These are phyloP conservation scores for Acanthiza pusilla DNA, from an alignment of 2,797 vertebrate genomes.

Conservation along the genomic window DNA sequence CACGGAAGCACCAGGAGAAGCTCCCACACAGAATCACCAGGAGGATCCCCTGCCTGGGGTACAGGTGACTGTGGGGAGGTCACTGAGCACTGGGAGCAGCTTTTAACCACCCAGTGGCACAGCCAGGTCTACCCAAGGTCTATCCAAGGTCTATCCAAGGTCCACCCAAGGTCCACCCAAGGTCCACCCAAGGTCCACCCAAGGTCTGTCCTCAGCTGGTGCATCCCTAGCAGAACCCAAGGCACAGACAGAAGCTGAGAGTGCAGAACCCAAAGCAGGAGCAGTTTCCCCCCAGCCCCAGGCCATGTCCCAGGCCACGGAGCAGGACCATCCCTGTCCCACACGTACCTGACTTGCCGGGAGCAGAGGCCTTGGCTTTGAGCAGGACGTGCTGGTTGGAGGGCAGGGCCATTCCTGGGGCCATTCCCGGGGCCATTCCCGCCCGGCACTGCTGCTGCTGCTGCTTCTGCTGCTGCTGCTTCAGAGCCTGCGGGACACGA, in stretches of 20 bases:
- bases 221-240: background rate
- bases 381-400: constrained; percentile 85
- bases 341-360: constrained; percentile 75
- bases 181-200: background rate
- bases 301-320: background rate
- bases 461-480: constrained; percentile 95
- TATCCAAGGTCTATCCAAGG: background rate
- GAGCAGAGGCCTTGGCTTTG: constrained; percentile 71
- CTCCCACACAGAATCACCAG: no score
- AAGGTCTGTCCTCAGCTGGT: background rate
- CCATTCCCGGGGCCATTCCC: background rate
- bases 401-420: constrained; percentile 53
- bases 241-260: background rate
- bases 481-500: constrained; percentile 33
- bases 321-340: accelerated
- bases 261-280: background rate
- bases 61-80: background rate
- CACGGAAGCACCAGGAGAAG: background rate
- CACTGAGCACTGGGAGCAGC: background rate
- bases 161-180: background rate
- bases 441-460: constrained; percentile 82
- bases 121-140: background rate
- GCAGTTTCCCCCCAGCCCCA: background rate
- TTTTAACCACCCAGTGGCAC: background rate
- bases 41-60: background rate